Evolutionary conservation across 1,140 invertebrate species (phyloP).

Genomic region (Bursaphelenchus mucronatus): DNA sequence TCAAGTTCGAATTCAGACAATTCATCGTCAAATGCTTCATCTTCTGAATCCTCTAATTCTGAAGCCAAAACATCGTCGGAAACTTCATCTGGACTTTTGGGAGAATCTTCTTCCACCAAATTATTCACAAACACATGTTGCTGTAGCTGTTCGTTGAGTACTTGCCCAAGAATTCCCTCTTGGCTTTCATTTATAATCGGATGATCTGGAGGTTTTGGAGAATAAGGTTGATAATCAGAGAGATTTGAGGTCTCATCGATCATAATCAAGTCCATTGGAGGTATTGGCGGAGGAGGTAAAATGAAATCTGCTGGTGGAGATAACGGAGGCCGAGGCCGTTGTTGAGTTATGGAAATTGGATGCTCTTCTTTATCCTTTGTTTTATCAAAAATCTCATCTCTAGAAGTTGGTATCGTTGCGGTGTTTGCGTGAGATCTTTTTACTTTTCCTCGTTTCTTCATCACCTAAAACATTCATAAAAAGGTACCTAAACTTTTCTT

Average conservation of each 20-base stretch:
- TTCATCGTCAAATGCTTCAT: not conserved
- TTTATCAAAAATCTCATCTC: too few relatives aligned
- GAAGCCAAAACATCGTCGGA: too few relatives aligned
- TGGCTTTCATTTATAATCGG: too few relatives aligned
- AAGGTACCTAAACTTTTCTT: not conserved
- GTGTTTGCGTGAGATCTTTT: not conserved
- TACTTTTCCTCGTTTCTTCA: not conserved
- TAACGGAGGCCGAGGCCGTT: not conserved
- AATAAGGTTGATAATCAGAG: too few relatives aligned
- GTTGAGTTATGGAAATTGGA: not conserved
- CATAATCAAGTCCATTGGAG: not conserved
- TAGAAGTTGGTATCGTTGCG: not conserved
- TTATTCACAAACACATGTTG: too few relatives aligned
- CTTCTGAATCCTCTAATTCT: too few relatives aligned
- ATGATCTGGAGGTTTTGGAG: too few relatives aligned
- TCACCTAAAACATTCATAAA: not conserved
- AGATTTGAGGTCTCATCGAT: too few relatives aligned
- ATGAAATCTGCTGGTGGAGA: not conserved
- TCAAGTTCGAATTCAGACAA: conserved; percentile 8
- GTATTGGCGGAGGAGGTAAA: conserved; percentile 4
- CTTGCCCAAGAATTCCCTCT: too few relatives aligned
- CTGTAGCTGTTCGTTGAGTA: too few relatives aligned
- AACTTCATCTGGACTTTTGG: conserved; percentile 13
- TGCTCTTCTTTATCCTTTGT: too few relatives aligned
- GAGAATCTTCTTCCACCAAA: not conserved